Evolutionary conservation across 2,888 invertebrate genomes (phyloP), one percentile per base, ranked within the genome.

Genomic region (Acronicta aceris): DNA sequence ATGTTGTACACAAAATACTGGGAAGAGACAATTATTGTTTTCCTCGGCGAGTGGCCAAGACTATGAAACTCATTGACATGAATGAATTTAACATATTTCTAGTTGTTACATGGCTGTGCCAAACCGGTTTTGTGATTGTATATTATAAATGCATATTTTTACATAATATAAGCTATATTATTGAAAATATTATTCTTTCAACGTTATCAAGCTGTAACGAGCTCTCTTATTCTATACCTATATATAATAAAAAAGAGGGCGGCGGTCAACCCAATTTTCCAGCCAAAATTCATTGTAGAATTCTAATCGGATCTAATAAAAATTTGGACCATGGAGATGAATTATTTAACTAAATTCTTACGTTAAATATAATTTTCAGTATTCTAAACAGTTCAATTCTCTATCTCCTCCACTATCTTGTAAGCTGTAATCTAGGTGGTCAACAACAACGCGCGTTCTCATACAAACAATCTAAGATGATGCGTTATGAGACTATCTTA

Each of bases 1-100:
- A n/a, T 64, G 52, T 55, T 68, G 63, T 48, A 63, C 45, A 21
- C 48, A 55, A 63, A 65, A 59, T 49, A 45, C 63, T 61, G 54
- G 52, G 50, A 59, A 30, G 51, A 60, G 27, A 62, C 65, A 70
- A 72, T 69, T 78, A 74, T 69, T 78, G 69, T 78, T 78, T 76
- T 67, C 52, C 65, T 75, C 66, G 77, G 77, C 76, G 60, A 59
- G 59, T 50, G 48, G 74, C 74, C 76, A 78, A 65, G 41, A 58
- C 46, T 57, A 70, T 65, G 59, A 62, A 56, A 43, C 59, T 60
- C 48, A 74, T 78, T 78, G 67, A 65, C 66, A 78, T 74, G 58
- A 49, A 67, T 66, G 63, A 57, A 73, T 73, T 71, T 65, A 67
- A 75, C 57, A 57, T 56, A 64, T 71, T 65, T 48, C 57, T 48